Evolutionary conservation across 2,888 invertebrate genomes (phyloP), one percentile per base, ranked within the genome.

Genomic region (Harmothoe impar): DNA sequence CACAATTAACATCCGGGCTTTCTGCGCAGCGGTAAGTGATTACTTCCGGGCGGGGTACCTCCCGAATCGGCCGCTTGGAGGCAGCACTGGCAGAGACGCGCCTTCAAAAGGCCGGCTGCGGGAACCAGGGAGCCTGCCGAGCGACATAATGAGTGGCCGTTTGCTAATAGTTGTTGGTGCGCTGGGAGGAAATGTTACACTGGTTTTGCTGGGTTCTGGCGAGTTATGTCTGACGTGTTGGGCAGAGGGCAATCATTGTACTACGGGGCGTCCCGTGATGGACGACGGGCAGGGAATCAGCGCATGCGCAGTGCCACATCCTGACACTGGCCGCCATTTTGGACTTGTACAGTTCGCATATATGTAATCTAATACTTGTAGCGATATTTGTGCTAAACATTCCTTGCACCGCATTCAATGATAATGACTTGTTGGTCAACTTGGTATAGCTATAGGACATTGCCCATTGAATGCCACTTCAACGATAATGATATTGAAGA

Each of bases 1-100:
- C 84, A 84, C 84, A 84, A 84, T 84, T 84, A 84, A 84, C 84
- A 84, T 84, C 43, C 84, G 84, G 84, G 84, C 84, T 84, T 84
- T 84, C 43, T 51, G 84, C 84, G 43, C 84, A 84, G 84, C 84
- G 84, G 84, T 84, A 84, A 84, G 51, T 84, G 84, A 84, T 84
- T 84, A 84, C 84, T 84, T 84, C 84, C 84, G 84, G 72, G 43
- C 84, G 43, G 51, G 84, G 84, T 23, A 84, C 29, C 84, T 43
- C 25, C 84, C 0, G 33, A 84, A 35, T 84, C 33, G 3, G 84
- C 84, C 84, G 84, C 23, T 7, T 43, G 51, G 84, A 12, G 84
- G 51, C 51, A 35, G 84, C 84, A 84, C 51, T 35, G 10, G 51
- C 23, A 84, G 43, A 17, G 43, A 35, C 35, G 25, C 51, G 17